Conservation (phyloP, 2,113 vertebrate species). For the Macrotus californicus region DNA sequence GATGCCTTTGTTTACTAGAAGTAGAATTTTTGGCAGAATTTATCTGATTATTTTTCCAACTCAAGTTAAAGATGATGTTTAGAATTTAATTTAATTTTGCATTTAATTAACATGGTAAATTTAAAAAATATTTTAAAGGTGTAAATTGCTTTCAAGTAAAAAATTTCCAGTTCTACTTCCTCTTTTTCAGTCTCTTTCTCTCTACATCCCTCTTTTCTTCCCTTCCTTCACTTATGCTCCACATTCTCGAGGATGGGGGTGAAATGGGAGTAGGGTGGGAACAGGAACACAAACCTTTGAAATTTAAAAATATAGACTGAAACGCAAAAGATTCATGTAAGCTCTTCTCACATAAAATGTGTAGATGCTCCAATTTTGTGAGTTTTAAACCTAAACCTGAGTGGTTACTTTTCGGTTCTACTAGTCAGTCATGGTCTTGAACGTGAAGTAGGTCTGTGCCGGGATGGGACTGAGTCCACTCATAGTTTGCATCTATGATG, state of each 20-base stretch:
- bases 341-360: neutral
- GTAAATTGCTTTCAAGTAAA: neutral
- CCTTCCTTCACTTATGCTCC: neutral
- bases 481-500: neutral
- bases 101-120: neutral
- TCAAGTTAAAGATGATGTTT: neutral
- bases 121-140: neutral
- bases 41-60: slow-evolving; percentile 56
- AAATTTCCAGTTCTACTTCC: neutral
- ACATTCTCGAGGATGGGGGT: neutral
- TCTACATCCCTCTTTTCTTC: neutral
- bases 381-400: neutral
- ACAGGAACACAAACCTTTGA: neutral
- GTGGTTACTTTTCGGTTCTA: neutral
- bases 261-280: neutral
- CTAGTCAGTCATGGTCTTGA: neutral
- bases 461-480: neutral
- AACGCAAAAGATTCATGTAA: neutral
- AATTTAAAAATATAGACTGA: neutral
- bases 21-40: slow-evolving; percentile 10
- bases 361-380: neutral
- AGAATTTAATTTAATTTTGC: neutral
- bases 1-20: slow-evolving; percentile 24
- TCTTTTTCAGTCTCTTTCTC: neutral
- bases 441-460: neutral